A percentile compares a stretch with the other conserved stretches of the same genome.
Evolutionary conservation across 2,113 vertebrate genomes (phyloP).

Genomic region (Paracanthobrama guichenoti): DNA sequence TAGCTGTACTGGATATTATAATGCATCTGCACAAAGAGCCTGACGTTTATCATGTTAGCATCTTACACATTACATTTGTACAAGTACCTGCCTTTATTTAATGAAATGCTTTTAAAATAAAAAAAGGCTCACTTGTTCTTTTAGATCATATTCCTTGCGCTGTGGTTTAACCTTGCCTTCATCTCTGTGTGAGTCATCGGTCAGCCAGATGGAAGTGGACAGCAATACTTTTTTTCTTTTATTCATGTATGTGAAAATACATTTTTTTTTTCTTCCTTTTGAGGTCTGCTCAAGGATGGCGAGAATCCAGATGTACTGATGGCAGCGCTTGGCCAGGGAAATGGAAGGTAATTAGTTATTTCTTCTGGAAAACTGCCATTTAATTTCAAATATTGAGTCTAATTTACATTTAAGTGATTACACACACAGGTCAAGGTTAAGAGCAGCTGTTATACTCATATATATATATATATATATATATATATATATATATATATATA

Average conservation of each 20-base stretch:
- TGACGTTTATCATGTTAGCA: not conserved
- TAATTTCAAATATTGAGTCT: constrained; percentile 58
- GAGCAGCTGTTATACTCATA: constrained; percentile 1
- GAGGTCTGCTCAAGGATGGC: constrained; percentile 57
- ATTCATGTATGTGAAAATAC: constrained; percentile 67
- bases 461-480: too few species aligned
- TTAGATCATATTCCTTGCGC: constrained; percentile 59
- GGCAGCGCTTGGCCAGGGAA: constrained; percentile 61
- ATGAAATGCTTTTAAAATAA: constrained; percentile 25
- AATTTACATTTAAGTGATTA: constrained; percentile 70
- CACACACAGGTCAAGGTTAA: constrained; percentile 53
- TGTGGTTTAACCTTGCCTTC: constrained; percentile 67
- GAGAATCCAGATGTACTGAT: constrained; percentile 52
- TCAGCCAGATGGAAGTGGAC: constrained; percentile 65
- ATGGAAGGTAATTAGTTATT: constrained; percentile 69
- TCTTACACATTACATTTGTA: not conserved
- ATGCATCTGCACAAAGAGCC: not conserved
- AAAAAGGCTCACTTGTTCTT: constrained; percentile 22
- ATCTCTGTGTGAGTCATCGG: constrained; percentile 46
- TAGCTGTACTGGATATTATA: not conserved
- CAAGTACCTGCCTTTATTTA: not conserved
- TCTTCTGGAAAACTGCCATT: constrained; percentile 69
- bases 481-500: too few species aligned
- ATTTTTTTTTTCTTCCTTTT: constrained; percentile 61
- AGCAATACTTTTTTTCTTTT: constrained; percentile 57